Base-by-base conservation (phyloP, 1,140 invertebrate genomes). In the Drosophila micromelanica region DNA sequence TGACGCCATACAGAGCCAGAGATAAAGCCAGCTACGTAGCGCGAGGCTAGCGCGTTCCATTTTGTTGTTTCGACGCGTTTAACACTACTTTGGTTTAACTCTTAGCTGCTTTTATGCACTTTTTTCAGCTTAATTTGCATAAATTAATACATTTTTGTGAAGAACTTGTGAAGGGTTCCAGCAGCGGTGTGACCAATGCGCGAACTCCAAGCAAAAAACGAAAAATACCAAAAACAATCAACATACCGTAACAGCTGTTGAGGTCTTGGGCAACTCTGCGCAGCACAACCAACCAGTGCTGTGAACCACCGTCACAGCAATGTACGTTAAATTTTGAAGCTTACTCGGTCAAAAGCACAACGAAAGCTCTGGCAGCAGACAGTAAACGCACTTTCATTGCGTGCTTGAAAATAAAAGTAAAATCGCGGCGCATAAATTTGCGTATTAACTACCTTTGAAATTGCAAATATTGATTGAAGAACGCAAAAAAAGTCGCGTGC, bases 1-100 rank as follows among this genome's bases (percentile, higher is more conserved):
- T 86, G 82, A 86, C 82, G 82, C 71, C 82, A 86, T 87, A 51
- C 48, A 57, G 9, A 70, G 52, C 23, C 43, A 64, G 49, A 46
- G 30, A 32, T 61, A 55, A 55, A 78, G 40, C 65, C 73, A 64
- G 54, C 20, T 32, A 68, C 43, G 27, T 35, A 37, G 51, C 15
- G 17, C 13, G 17, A n/a, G 11, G 30, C 49, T 48, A 5, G 32
- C 17, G 1, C n/a, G 13, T 6, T 45, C 27, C 59, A 65, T 72
- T 49, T 62, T 48, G 42, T 56, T 61, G 37, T 61, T n/a, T 17
- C 38, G 20, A 38, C 20, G 45, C 54, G 17, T 57, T 51, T 13
- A 20, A 49, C 45, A 43, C 27, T 49, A 49, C 27, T 56, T 61
- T 11, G 0, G 1, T 32, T 71, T 20, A 12, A 20, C 9, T 65